phyloP scores from a whole-genome alignment of 2,797 vertebrate species.

The Gobionotothen gibberifrons region DNA sequence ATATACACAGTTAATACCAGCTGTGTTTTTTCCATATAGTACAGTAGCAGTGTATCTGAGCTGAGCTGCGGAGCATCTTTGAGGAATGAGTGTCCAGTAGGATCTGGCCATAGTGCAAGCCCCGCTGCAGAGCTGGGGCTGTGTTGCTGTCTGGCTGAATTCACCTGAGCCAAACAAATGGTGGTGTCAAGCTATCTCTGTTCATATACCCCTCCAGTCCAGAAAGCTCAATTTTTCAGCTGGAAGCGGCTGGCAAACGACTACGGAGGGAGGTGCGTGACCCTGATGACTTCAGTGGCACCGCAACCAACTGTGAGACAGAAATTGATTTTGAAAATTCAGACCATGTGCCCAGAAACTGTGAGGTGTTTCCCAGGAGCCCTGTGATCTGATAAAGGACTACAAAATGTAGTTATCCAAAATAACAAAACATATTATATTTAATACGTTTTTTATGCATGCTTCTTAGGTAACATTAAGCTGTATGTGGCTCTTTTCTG shows the following conservation, averaged over 20 bases:
- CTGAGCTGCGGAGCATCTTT: slow-evolving; percentile 40
- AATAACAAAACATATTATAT: slow-evolving; percentile 25
- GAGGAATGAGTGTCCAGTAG: slow-evolving; percentile 76
- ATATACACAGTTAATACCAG: neutral
- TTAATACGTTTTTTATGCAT: too few relatives aligned
- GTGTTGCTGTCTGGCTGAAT: slow-evolving; percentile 77
- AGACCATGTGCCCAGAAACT: slow-evolving; percentile 52
- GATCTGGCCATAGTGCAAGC: slow-evolving; percentile 73
- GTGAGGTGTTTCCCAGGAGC: slow-evolving; percentile 54
- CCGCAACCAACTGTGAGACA: slow-evolving; percentile 72
- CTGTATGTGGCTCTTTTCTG: too few relatives aligned
- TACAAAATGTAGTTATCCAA: slow-evolving; percentile 33
- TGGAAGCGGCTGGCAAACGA: slow-evolving; percentile 70
- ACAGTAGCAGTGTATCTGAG: slow-evolving; percentile 35
- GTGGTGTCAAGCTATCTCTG: slow-evolving; percentile 82
- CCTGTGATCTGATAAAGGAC: slow-evolving; percentile 56
- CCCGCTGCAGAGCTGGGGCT: slow-evolving; percentile 66
- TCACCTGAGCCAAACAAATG: slow-evolving; percentile 85
- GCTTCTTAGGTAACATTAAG: too few relatives aligned
- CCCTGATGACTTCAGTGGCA: slow-evolving; percentile 80
- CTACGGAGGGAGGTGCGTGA: slow-evolving; percentile 73
- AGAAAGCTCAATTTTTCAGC: slow-evolving; percentile 82
- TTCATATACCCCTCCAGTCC: slow-evolving; percentile 77
- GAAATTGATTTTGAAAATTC: slow-evolving; percentile 78
- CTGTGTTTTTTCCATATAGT: slow-evolving; percentile 24